Evolutionary conservation across 2,888 invertebrate species (phyloP), one percentile per base, ranked within the genome.

Genomic region (Thymelicus lineola): DNA sequence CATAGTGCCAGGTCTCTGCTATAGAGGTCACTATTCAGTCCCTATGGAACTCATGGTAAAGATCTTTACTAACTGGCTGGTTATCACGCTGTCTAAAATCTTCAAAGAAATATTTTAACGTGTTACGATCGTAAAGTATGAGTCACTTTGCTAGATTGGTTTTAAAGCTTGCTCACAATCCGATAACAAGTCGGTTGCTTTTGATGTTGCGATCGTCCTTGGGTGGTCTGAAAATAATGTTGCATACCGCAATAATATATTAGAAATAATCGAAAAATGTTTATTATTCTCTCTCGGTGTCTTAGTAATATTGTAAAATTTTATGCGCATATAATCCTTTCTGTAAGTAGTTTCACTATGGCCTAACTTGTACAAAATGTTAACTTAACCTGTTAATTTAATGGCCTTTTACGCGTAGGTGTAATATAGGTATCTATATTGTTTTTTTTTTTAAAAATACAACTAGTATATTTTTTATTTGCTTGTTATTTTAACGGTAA

Each of bases 331-430:
- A 62, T 55, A 36, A 62, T 36, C 36, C 75, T 73, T 70, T 72
- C 74, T 72, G 84, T 84, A 77, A 85, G 86, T 85, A 82, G 86
- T 86, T 86, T 84, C 85, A 76, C 75, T 77, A 79, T 76, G 87
- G 87, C 87, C 87, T 87, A 87, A 85, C 79, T 73, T 74, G 69
- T 69, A 69, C 35, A 58, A 63, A 61, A 66, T 45, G 20, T 38
- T 38, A 57, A 53, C 14, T 65, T 20, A 48, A 42, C 12, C 46
- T 48, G 46, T 53, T 53, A 53, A 10, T 53, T 20, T 5, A 12
- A 53, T 50, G 53, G 53, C 53, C 53, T 50, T 10, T 50, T 7
- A 14, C 14, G 6, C 6, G 3, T 53, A 53, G 15, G 12, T 53
- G 28, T 15, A 15, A 20, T 1, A 17, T 53, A 53, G 20, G 5